phyloP scores from a whole-genome alignment of 1,140 invertebrate genomes.

The Scaptomyza pallida region DNA sequence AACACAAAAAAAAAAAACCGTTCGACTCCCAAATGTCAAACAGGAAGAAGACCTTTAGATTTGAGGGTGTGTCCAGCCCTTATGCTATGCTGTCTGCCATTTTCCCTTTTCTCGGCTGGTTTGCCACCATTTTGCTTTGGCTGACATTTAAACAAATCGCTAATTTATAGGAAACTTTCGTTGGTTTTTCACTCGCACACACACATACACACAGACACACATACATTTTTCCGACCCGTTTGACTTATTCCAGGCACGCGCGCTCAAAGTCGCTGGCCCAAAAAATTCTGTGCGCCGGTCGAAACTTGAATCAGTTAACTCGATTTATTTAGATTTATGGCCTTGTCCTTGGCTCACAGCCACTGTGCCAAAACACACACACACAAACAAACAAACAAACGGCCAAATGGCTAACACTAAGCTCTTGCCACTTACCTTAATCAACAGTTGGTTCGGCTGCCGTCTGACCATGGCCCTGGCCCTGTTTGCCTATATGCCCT shows the following conservation, averaged over 20 bases:
- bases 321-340: constrained; percentile 80
- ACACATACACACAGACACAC: not conserved
- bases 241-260: constrained; percentile 73
- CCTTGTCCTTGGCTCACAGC: constrained; percentile 26
- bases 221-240: constrained; percentile 44
- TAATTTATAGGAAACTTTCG: constrained; percentile 68
- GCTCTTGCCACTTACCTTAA: constrained; percentile 42
- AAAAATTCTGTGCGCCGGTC: constrained; percentile 54
- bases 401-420: constrained; percentile 47
- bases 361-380: constrained; percentile 19
- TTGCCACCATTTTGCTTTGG: constrained; percentile 20
- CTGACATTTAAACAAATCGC: constrained; percentile 80
- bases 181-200: constrained; percentile 3
- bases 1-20: too few relatives aligned
- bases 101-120: not conserved
- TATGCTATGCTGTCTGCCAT: not conserved
- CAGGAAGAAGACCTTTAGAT: constrained; percentile 57
- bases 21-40: constrained; percentile 74
- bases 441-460: constrained; percentile 89
- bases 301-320: constrained; percentile 79
- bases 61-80: constrained; percentile 14
- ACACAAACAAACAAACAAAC: constrained; percentile 38
- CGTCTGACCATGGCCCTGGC: constrained; percentile 95
- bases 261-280: constrained; percentile 25
- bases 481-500: constrained; percentile 94